Conservation (phyloP, 2,888 invertebrate species). For the Esperia sulphurella region DNA sequence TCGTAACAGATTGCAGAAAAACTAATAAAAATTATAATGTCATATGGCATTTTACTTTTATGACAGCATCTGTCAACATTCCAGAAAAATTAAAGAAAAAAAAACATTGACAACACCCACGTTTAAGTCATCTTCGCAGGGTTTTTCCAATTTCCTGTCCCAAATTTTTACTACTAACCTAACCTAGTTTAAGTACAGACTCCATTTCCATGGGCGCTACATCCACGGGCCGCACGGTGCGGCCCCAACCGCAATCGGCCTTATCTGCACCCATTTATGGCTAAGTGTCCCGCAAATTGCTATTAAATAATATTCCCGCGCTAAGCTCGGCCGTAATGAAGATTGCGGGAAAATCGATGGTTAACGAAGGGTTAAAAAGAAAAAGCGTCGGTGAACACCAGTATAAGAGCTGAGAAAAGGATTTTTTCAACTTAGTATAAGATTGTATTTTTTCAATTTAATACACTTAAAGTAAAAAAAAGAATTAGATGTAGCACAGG, state of each 20-base stretch:
- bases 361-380: neutral
- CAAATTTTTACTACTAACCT: neutral
- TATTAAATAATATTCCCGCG: slow-evolving; percentile 40
- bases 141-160: neutral
- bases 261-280: slow-evolving; percentile 23
- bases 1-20: no score
- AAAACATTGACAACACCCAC: neutral
- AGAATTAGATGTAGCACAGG: no score
- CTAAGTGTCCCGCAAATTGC: slow-evolving; percentile 39
- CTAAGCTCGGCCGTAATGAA: slow-evolving; percentile 15
- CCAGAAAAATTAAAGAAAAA: neutral
- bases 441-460: neutral
- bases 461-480: no score
- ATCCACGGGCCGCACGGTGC: neutral
- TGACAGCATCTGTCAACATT: no score
- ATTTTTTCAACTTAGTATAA: neutral
- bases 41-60: no score
- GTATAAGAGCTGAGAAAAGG: neutral
- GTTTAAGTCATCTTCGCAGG: neutral
- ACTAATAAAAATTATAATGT: no score
- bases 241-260: slow-evolving; percentile 5
- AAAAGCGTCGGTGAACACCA: no score
- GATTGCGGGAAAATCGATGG: slow-evolving; percentile 4
- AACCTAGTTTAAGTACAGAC: neutral
- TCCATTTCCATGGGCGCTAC: neutral